Conservation (phyloP, 2,888 invertebrate species). For the Harpalus rubripes region DNA sequence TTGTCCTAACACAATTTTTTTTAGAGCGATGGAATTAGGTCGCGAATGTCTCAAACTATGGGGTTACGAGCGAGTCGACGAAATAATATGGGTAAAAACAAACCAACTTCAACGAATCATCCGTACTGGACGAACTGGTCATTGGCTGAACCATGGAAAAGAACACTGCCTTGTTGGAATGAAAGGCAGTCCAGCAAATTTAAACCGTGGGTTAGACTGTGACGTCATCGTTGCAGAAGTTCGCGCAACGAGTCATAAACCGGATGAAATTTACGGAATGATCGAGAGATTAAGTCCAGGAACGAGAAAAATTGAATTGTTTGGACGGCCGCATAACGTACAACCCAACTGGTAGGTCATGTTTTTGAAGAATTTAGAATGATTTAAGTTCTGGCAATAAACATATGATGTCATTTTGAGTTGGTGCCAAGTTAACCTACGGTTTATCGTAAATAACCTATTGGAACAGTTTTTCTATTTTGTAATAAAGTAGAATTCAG, state of each 20-base stretch:
- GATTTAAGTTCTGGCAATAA: conserved; percentile 24
- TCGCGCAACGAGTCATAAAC: conserved; percentile 97
- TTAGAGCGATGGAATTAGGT: conserved; percentile 96
- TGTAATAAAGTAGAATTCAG: conserved; percentile 42
- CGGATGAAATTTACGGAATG: conserved; percentile 98
- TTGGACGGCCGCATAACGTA: conserved; percentile 97
- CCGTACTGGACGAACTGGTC: conserved; percentile 96
- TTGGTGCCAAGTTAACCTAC: conserved; percentile 45
- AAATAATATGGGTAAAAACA: conserved; percentile 99
- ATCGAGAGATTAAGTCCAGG: conserved; percentile 98
- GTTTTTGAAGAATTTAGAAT: conserved; percentile 2
- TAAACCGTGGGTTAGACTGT: conserved; percentile 96
- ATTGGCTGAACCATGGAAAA: conserved; percentile 99
- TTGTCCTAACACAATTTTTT: conserved; percentile 56
- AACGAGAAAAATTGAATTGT: conserved; percentile 97
- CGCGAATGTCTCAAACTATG: conserved; percentile 96
- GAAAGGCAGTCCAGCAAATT: conserved; percentile 94
- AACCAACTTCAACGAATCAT: conserved; percentile 98
- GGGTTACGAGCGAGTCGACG: conserved; percentile 98
- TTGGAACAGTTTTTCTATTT: conserved; percentile 40
- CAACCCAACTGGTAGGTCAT: conserved; percentile 94
- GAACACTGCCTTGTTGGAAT: conserved; percentile 98
- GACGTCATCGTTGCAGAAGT: conserved; percentile 99
- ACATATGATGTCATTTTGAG: conserved; percentile 2
- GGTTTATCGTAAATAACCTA: conserved; percentile 40